Base-by-base conservation (phyloP, 1,140 invertebrate species). In the Procambarus clarkii region DNA sequence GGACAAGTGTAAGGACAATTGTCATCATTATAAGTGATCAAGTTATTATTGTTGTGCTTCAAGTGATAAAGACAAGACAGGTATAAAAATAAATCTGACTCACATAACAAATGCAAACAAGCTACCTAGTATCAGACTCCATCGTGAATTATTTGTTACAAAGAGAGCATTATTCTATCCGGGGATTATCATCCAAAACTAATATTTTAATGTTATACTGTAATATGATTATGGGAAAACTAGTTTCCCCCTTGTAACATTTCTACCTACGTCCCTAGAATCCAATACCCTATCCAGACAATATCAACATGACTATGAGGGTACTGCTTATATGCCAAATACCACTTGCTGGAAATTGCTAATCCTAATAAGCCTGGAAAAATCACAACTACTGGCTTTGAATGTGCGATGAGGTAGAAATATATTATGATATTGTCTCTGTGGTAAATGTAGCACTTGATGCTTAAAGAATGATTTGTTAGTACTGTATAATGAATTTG, bases 11-110 rank as follows among this genome's bases (percentile, higher is more conserved):
- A 50, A 50, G 78, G 79, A 88, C 87, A 88, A 34, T 81, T 24
- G 71, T 80, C 64, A 88, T 44, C 46, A 76, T 50, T 48, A 78
- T 86, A 77, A 54, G 54, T 87, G 24, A 87, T 79, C 76, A 54
- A 50, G 71, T 74, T 78, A 45, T 71, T 79, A 45, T 71, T 79
- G 24, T 50, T 79, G 79, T 58, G 77, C 60, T 82, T 58, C n/a
- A 50, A 50, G 54, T 50, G 50, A 82, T 58, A 60, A 34, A 11
- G n/a, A 58, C 54, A 58, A 77, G 3, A 60, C 50, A 79, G 34
- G 85, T 87, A 87, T 79, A 87, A 87, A 87, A 87, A 87, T 87
- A 87, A 87, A 87, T 54, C 74, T 87, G 69, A 74, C 24, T 78
- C 11, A 60, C 34, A 21, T 34, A 86, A 86, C 84, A 87, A 79